Percentiles rank a stretch among this genome's conserved stretches.
Evolutionary conservation across 2,797 vertebrate genomes (phyloP).

Genomic region (Lycodopsis pacificus): DNA sequence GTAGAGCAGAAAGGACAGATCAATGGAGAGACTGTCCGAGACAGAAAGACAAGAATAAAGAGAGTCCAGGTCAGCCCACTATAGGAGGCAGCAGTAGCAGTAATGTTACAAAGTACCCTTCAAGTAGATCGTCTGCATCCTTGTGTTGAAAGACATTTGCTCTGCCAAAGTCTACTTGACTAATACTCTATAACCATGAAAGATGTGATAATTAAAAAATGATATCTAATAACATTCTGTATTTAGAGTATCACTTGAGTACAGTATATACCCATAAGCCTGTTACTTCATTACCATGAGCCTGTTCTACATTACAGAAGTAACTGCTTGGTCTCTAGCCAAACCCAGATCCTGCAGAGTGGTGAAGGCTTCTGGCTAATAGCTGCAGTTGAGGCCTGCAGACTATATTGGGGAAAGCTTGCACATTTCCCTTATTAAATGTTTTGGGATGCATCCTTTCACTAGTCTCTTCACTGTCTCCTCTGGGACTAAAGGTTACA

Average conservation of each 20-base stretch:
- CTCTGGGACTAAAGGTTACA: conserved; percentile 3
- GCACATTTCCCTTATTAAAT: conserved; percentile 24
- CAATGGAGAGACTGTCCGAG: conserved; percentile 23
- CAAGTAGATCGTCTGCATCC: neutral
- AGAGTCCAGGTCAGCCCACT: neutral
- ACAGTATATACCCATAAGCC: conserved; percentile 5
- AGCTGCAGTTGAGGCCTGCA: conserved; percentile 34
- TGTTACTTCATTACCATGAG: conserved; percentile 21
- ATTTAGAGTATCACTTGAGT: neutral
- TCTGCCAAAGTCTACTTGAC: neutral
- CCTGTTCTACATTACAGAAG: conserved; percentile 32
- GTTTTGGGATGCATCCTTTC: conserved; percentile 45
- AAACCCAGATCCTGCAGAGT: conserved; percentile 25
- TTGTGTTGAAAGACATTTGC: neutral
- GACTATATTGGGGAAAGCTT: conserved; percentile 55
- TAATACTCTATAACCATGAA: neutral
- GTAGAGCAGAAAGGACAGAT: conserved; percentile 20
- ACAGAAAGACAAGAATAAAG: conserved; percentile 11
- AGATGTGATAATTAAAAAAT: neutral
- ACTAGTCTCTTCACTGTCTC: conserved; percentile 20
- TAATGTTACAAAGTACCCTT: neutral
- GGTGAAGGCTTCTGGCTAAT: conserved; percentile 31
- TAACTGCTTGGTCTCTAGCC: conserved; percentile 25
- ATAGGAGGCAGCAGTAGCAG: neutral
- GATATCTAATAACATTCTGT: neutral